phyloP scores from a whole-genome alignment of 2,113 vertebrate genomes.

The Tricholaema leucomelas region DNA sequence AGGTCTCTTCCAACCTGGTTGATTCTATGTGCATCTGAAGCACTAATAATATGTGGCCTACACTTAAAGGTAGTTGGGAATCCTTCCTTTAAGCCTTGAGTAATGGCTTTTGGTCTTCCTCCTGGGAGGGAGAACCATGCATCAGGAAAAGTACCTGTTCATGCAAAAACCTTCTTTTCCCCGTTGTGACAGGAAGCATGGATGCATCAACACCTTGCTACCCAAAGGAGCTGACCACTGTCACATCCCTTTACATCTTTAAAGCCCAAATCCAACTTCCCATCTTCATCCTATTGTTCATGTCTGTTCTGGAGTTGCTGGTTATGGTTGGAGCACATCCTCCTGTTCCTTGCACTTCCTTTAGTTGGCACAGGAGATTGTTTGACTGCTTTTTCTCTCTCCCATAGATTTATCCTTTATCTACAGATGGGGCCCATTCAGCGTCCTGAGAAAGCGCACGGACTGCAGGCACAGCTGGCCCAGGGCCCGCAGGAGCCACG shows the following conservation, averaged over 20 bases:
- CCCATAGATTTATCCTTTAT: neutral
- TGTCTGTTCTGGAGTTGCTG: neutral
- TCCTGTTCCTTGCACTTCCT: neutral
- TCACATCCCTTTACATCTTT: neutral
- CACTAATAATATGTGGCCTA: neutral
- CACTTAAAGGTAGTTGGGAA: neutral
- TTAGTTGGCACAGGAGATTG: neutral
- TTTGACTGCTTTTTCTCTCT: neutral
- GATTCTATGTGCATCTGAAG: neutral
- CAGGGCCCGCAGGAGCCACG: neutral
- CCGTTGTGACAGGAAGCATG: accelerated
- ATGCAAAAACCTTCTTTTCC: neutral
- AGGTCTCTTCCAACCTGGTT: too few relatives aligned
- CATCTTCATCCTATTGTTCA: neutral
- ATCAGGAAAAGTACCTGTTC: neutral
- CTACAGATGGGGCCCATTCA: neutral
- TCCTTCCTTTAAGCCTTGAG: neutral
- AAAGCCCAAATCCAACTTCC: neutral
- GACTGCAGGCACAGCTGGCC: neutral
- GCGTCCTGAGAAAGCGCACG: neutral
- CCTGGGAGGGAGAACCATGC: neutral
- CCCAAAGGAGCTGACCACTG: neutral
- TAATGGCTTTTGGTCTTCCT: neutral
- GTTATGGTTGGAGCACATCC: neutral
- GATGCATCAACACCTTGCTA: neutral